Percentiles rank a stretch among this genome's conserved stretches.
Conservation (phyloP, 2,888 invertebrate genomes). For the Ormyrus labotus region DNA sequence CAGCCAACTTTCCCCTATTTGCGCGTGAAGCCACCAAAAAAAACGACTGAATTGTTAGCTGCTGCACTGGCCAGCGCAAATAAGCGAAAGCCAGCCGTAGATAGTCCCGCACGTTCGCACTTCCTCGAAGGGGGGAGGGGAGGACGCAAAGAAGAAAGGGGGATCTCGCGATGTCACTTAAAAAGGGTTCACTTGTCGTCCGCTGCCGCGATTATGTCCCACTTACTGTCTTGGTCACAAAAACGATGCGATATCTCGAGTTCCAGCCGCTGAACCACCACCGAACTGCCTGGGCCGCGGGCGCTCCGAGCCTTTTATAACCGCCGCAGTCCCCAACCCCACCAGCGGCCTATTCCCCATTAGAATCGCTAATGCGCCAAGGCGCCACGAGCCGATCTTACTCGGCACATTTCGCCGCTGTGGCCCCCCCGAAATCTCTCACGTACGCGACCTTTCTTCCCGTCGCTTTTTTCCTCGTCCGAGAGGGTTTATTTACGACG, state of each 20-base stretch:
- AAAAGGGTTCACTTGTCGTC: background rate
- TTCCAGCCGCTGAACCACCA: conserved; percentile 67
- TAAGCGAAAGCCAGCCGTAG: background rate
- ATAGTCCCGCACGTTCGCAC: background rate
- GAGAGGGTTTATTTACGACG: too few species aligned
- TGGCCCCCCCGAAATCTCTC: background rate
- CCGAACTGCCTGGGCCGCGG: conserved; percentile 65
- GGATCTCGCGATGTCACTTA: too few species aligned
- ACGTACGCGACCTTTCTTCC: too few species aligned
- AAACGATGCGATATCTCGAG: conserved; percentile 24
- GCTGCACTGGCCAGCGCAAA: background rate
- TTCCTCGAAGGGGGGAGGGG: background rate
- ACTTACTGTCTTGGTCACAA: conserved; percentile 41
- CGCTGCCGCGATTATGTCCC: background rate
- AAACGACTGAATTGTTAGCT: too few species aligned
- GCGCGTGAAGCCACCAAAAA: too few species aligned
- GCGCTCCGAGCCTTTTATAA: conserved; percentile 69
- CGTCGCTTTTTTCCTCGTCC: too few species aligned
- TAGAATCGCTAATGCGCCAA: conserved; percentile 66
- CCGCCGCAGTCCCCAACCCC: conserved; percentile 59
- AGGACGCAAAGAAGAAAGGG: too few species aligned
- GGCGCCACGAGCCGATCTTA: conserved; percentile 42
- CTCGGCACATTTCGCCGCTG: conserved; percentile 56
- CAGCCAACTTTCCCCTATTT: too few species aligned
- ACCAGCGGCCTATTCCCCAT: conserved; percentile 56